A percentile compares a stretch with the other conserved stretches of the same genome.
Evolutionary conservation across 2,888 invertebrate species (phyloP).

Genomic region (Drymonia ruficornis): DNA sequence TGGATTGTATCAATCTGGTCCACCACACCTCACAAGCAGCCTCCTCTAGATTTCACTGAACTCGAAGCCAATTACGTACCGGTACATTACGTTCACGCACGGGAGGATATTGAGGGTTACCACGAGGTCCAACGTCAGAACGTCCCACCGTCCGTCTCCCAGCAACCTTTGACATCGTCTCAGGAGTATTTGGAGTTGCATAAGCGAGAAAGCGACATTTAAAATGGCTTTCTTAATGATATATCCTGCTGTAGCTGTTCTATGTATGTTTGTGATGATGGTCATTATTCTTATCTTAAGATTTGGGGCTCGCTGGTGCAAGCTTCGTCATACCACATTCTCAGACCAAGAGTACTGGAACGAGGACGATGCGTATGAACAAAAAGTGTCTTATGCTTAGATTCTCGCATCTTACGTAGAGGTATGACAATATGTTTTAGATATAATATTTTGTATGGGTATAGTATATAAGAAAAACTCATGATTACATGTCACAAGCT

Average conservation of each 20-base stretch:
- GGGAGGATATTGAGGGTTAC: conserved; percentile 55
- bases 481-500: no score
- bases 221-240: conserved; percentile 90
- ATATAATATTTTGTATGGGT: no score
- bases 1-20: conserved; percentile 95
- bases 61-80: conserved; percentile 80
- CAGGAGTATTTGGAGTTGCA: conserved; percentile 87
- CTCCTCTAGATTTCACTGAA: conserved; percentile 92
- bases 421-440: no score
- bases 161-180: conserved; percentile 72
- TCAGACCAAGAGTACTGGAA: conserved; percentile 87
- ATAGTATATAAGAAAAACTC: no score
- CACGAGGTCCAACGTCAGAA: conserved; percentile 52
- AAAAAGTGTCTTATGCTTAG: conserved; percentile 86
- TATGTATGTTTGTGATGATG: conserved; percentile 89
- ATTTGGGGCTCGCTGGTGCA: conserved; percentile 90
- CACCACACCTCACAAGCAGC: conserved; percentile 92
- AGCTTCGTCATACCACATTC: conserved; percentile 87
- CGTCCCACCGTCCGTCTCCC: conserved; percentile 63
- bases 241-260: conserved; percentile 90
- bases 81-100: conserved; percentile 60
- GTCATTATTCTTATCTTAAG: conserved; percentile 91
- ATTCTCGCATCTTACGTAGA: conserved; percentile 6
- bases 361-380: conserved; percentile 87
- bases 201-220: conserved; percentile 93